Conservation (phyloP, 2,888 invertebrate species). For the Deilephila porcellus region DNA sequence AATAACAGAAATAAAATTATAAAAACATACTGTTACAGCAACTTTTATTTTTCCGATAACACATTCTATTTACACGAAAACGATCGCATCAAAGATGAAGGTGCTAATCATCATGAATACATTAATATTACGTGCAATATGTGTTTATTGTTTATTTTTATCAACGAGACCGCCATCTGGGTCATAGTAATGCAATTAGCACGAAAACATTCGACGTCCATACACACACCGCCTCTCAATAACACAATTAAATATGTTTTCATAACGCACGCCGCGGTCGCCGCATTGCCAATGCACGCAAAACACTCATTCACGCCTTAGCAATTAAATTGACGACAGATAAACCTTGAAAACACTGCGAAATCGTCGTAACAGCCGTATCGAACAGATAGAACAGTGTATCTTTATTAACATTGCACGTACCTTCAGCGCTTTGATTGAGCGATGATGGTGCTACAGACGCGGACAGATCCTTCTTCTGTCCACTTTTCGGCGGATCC, state of each 20-base stretch:
- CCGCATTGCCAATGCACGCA: conserved; percentile 36
- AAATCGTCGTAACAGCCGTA: conserved; percentile 46
- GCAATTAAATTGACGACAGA: conserved; percentile 64
- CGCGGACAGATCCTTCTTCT: conserved; percentile 71
- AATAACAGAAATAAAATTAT: too few species aligned
- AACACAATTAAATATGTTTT: conserved; percentile 35
- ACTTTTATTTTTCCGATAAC: neutral
- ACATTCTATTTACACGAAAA: neutral
- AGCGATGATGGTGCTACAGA: conserved; percentile 70
- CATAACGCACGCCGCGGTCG: conserved; percentile 35
- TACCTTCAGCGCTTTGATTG: conserved; percentile 80
- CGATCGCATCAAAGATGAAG: neutral
- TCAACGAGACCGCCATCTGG: conserved; percentile 42
- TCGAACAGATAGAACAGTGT: conserved; percentile 37
- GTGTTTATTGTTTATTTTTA: conserved; percentile 35
- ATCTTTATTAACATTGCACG: conserved; percentile 50
- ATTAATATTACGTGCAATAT: neutral
- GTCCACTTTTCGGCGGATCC: conserved; percentile 75
- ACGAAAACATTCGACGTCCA: conserved; percentile 38
- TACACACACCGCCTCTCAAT: conserved; percentile 30
- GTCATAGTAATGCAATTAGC: conserved; percentile 42
- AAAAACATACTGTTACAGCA: too few species aligned
- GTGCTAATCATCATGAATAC: neutral
- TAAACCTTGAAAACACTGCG: conserved; percentile 74
- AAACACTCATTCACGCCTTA: conserved; percentile 61